Conservation (phyloP, 30 jellyfish, hydroid and myxozoan species). For the Nemopilema nomurai region DNA sequence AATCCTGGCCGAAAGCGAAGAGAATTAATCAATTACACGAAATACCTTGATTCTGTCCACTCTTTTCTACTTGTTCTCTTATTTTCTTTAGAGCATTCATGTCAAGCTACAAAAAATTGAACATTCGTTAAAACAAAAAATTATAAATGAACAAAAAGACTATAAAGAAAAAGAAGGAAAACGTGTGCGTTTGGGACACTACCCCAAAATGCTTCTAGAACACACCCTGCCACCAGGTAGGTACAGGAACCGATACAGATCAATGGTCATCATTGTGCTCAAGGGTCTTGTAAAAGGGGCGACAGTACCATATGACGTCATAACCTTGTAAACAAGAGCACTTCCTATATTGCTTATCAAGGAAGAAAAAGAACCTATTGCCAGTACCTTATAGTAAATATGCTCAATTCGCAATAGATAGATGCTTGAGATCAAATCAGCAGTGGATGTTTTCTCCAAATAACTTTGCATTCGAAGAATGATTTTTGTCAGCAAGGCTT, state of each 20-base stretch:
- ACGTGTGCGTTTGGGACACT: no score
- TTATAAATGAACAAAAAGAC: no score
- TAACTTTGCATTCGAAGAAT: constrained; percentile 73
- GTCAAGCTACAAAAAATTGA: constrained; percentile 57
- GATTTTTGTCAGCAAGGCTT: constrained; percentile 62
- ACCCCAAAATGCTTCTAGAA: no score
- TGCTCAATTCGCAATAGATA: constrained; percentile 95
- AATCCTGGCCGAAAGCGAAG: background rate
- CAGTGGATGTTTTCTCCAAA: constrained; percentile 54
- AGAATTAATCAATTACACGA: background rate
- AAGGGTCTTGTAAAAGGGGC: no score
- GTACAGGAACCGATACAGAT: no score
- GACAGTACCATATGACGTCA: no score
- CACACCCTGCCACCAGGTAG: no score
- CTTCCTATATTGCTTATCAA: background rate
- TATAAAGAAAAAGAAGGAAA: no score
- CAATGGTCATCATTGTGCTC: no score
- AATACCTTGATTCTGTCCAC: constrained; percentile 53
- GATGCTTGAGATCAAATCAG: constrained; percentile 68
- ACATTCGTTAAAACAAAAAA: no score
- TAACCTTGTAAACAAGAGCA: background rate
- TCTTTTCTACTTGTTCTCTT: constrained; percentile 74
- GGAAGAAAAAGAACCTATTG: no score
- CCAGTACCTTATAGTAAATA: constrained; percentile 88
- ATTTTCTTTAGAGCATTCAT: constrained; percentile 68